These are phyloP conservation scores for Athene noctua DNA, from an alignment of 2,113 vertebrate species.

Conservation along the genomic window DNA sequence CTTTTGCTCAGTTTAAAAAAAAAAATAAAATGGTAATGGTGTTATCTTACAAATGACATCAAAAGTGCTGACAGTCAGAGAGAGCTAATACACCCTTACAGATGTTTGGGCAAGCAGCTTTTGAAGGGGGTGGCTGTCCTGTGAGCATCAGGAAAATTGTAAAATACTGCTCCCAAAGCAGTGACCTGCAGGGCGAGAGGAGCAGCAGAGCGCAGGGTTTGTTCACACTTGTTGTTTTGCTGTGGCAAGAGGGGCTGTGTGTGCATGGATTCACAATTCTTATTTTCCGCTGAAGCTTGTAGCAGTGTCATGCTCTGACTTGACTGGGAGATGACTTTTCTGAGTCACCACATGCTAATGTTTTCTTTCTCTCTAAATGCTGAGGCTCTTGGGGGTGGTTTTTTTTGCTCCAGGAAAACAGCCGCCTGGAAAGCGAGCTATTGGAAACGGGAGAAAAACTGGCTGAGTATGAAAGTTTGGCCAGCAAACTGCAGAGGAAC, in stretches of 20 bases:
- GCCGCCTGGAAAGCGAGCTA: constrained; percentile 86
- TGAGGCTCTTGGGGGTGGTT: neutral
- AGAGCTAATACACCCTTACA: neutral
- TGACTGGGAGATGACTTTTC: neutral
- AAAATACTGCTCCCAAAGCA: neutral
- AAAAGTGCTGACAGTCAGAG: neutral
- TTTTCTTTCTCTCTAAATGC: neutral
- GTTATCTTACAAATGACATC: neutral
- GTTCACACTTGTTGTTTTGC: rapidly evolving
- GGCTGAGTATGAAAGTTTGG: constrained; percentile 77
- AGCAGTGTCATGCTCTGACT: neutral
- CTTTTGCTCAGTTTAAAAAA: no score
- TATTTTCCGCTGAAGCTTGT: neutral
- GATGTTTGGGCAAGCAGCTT: neutral
- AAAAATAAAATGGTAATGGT: neutral
- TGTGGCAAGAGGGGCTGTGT: neutral
- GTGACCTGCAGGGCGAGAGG: neutral
- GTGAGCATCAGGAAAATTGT: no score
- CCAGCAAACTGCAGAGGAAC: constrained; percentile 85
- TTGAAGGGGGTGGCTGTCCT: neutral
- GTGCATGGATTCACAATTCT: neutral
- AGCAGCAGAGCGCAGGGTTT: neutral
- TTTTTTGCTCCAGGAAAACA: constrained; percentile 80
- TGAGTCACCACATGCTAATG: neutral
- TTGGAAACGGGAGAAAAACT: constrained; percentile 85